Conservation (phyloP, 1,140 invertebrate genomes). For the Bradynema listronoti region DNA sequence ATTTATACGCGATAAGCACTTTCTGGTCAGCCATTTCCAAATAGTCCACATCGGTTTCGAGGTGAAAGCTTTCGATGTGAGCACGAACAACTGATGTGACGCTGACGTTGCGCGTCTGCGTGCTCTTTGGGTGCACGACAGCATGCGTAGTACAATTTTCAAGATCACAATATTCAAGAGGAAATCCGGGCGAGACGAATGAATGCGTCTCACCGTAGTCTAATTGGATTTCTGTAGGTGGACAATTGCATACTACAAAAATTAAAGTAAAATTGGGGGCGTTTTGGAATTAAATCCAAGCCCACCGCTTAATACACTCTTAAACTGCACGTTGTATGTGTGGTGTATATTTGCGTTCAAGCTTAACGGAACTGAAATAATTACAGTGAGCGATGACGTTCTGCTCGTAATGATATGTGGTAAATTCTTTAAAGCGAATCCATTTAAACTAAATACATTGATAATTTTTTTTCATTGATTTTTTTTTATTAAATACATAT, state of each 20-base stretch:
- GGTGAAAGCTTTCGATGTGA: slow-evolving; percentile 7
- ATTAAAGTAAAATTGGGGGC: not conserved
- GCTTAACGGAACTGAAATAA: slow-evolving; percentile 1
- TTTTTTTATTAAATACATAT: not conserved
- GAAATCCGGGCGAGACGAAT: slow-evolving; percentile 29
- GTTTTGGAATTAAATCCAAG: not conserved
- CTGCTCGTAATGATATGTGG: slow-evolving; percentile 23
- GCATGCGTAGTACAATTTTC: slow-evolving; percentile 23
- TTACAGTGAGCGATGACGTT: slow-evolving; percentile 21
- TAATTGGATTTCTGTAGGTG: slow-evolving; percentile 3
- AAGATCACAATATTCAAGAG: slow-evolving; percentile 32
- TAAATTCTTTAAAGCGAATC: not conserved
- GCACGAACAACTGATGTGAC: slow-evolving; percentile 10
- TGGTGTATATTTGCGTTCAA: not conserved
- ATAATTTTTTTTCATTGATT: slow-evolving; percentile 1
- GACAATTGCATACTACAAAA: slow-evolving; percentile 28
- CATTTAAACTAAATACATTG: slow-evolving; percentile 9
- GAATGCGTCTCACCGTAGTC: not conserved
- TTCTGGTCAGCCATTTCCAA: slow-evolving; percentile 10
- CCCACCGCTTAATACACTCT: slow-evolving; percentile 3
- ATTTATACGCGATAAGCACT: slow-evolving; percentile 25
- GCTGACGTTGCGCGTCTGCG: not conserved
- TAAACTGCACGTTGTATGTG: slow-evolving; percentile 15
- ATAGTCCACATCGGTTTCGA: slow-evolving; percentile 31
- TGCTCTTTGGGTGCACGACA: not conserved